Evolutionary conservation across 2,113 vertebrate species (phyloP).

Genomic region (Morone saxatilis): DNA sequence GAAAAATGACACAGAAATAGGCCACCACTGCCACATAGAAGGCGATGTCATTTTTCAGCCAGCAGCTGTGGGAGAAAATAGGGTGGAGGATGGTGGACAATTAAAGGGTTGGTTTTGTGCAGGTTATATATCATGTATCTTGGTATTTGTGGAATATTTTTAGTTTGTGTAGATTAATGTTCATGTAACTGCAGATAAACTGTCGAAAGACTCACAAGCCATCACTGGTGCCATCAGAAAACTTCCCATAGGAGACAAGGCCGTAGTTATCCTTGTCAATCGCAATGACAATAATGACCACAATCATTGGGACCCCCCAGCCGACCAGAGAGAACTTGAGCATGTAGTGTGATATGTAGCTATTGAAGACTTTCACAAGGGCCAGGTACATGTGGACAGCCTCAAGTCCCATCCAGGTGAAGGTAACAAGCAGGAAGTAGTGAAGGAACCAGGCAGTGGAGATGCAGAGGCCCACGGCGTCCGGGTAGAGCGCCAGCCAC

Average conservation of each 20-base stretch:
- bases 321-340: constrained; percentile 92
- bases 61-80: constrained; percentile 88
- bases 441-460: constrained; percentile 95
- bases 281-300: constrained; percentile 89
- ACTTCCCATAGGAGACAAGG: constrained; percentile 87
- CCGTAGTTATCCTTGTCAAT: constrained; percentile 90
- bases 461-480: constrained; percentile 88
- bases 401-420: constrained; percentile 99
- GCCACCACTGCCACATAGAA: constrained; percentile 96
- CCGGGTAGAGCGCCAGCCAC: constrained; percentile 91
- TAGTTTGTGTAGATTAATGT: neutral
- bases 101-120: neutral
- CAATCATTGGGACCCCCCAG: constrained; percentile 93
- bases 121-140: neutral
- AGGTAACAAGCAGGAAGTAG: constrained; percentile 94
- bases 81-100: neutral
- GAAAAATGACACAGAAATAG: constrained; percentile 92
- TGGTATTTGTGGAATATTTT: neutral
- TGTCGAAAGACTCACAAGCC: constrained; percentile 88
- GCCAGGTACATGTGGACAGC: constrained; percentile 97
- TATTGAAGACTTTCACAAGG: constrained; percentile 97
- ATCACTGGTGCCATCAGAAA: constrained; percentile 84
- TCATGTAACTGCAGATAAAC: neutral
- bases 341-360: constrained; percentile 91
- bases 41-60: constrained; percentile 91